Percentiles rank a stretch among this genome's conserved stretches.
Conservation (phyloP, 2,888 invertebrate genomes). For the Cyclophora punctaria region DNA sequence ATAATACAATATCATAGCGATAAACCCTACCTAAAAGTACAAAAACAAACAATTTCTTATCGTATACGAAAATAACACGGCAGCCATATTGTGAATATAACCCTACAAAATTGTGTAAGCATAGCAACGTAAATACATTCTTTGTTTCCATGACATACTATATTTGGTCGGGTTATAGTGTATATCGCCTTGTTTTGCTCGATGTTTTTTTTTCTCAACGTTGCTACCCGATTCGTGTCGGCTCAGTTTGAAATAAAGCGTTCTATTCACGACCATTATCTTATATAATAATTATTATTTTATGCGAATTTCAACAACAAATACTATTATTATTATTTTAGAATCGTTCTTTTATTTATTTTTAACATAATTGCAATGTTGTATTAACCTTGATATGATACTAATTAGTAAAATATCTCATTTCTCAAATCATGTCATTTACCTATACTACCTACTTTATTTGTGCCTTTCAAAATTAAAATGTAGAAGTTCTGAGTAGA, state of each 20-base stretch:
- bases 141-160: conserved; percentile 42
- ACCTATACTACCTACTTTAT: too few species aligned
- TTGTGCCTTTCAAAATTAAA: too few species aligned
- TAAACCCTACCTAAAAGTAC: conserved; percentile 15
- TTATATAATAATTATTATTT: neutral
- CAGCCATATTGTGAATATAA: conserved; percentile 15
- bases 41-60: conserved; percentile 35
- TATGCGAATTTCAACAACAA: too few species aligned
- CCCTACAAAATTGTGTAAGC: conserved; percentile 18
- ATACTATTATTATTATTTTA: neutral
- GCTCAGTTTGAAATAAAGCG: conserved; percentile 33
- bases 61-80: conserved; percentile 31
- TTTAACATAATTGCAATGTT: too few species aligned
- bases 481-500: too few species aligned
- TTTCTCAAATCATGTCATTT: too few species aligned
- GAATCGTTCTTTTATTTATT: neutral
- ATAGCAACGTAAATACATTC: conserved; percentile 23
- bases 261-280: conserved; percentile 20
- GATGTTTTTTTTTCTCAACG: conserved; percentile 48
- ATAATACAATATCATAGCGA: neutral
- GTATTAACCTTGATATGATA: too few species aligned
- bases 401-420: too few species aligned
- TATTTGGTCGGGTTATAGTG: conserved; percentile 38
- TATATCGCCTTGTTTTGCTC: conserved; percentile 65
- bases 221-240: conserved; percentile 42